Evolutionary conservation across 2,888 invertebrate genomes (phyloP).

Genomic region (Aproaerema taeniolella): DNA sequence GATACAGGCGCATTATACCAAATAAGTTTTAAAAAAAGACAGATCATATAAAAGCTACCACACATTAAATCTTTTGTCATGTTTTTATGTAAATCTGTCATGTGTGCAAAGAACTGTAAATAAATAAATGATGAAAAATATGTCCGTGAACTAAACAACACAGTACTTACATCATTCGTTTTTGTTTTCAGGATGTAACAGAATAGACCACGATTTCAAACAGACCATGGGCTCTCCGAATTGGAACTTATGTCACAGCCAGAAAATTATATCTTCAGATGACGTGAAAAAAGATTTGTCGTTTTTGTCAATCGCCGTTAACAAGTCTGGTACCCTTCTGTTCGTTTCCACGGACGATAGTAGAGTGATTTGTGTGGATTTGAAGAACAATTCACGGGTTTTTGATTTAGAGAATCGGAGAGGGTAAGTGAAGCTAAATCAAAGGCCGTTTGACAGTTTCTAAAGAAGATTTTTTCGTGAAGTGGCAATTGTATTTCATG

Average conservation of each 20-base stretch:
- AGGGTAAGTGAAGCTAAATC: slow-evolving; percentile 67
- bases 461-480: too few relatives aligned
- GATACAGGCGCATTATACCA: too few relatives aligned
- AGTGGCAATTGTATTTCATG: too few relatives aligned
- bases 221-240: slow-evolving; percentile 31
- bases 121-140: too few relatives aligned
- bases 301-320: slow-evolving; percentile 55
- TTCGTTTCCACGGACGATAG: slow-evolving; percentile 66
- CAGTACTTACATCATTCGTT: too few relatives aligned
- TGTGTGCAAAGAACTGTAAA: too few relatives aligned
- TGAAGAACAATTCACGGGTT: slow-evolving; percentile 49
- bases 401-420: slow-evolving; percentile 64
- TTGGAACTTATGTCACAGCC: slow-evolving; percentile 36
- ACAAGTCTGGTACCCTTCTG: slow-evolving; percentile 54
- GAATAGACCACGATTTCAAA: slow-evolving; percentile 52
- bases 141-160: too few relatives aligned
- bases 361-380: slow-evolving; percentile 54
- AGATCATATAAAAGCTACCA: too few relatives aligned
- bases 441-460: too few relatives aligned
- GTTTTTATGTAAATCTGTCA: too few relatives aligned
- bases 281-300: slow-evolving; percentile 47
- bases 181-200: slow-evolving; percentile 54
- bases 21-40: too few relatives aligned
- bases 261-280: slow-evolving; percentile 40
- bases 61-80: too few relatives aligned